Percentiles rank a stretch among this genome's conserved stretches.
Evolutionary conservation across 2,797 vertebrate genomes (phyloP).

Genomic region (Natrix natrix): DNA sequence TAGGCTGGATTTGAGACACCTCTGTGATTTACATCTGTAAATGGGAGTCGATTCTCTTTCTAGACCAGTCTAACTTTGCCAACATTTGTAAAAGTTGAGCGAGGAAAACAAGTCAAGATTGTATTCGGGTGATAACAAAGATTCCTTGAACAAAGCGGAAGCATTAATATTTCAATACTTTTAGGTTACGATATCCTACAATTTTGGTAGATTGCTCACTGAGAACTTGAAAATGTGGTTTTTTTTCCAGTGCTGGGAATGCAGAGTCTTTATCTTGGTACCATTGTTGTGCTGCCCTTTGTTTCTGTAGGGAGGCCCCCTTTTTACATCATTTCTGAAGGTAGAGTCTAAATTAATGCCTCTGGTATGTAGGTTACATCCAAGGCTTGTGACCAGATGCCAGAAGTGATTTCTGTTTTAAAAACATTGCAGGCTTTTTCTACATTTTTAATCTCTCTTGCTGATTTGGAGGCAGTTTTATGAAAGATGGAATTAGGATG

Average conservation of each 20-base stretch:
- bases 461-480: slow-evolving; percentile 78
- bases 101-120: slow-evolving; percentile 40
- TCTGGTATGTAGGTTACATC: slow-evolving; percentile 65
- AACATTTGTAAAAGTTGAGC: slow-evolving; percentile 25
- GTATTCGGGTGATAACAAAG: slow-evolving; percentile 36
- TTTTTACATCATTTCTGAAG: slow-evolving; percentile 11
- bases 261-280: background rate
- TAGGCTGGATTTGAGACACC: background rate
- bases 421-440: slow-evolving; percentile 79
- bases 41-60: background rate
- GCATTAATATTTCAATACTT: slow-evolving; percentile 58
- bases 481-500: slow-evolving; percentile 79
- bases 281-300: background rate
- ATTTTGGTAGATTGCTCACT: slow-evolving; percentile 49
- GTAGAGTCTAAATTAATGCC: slow-evolving; percentile 49
- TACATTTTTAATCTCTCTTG: slow-evolving; percentile 72
- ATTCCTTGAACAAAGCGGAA: slow-evolving; percentile 42
- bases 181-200: slow-evolving; percentile 58
- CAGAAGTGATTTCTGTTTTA: slow-evolving; percentile 74
- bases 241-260: slow-evolving; percentile 1
- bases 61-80: accelerated
- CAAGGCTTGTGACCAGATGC: slow-evolving; percentile 71
- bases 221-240: slow-evolving; percentile 24
- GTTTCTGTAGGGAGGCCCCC: background rate
- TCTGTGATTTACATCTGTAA: background rate